Conservation (phyloP, 2,888 invertebrate species). For the Pristionchus arcanus region DNA sequence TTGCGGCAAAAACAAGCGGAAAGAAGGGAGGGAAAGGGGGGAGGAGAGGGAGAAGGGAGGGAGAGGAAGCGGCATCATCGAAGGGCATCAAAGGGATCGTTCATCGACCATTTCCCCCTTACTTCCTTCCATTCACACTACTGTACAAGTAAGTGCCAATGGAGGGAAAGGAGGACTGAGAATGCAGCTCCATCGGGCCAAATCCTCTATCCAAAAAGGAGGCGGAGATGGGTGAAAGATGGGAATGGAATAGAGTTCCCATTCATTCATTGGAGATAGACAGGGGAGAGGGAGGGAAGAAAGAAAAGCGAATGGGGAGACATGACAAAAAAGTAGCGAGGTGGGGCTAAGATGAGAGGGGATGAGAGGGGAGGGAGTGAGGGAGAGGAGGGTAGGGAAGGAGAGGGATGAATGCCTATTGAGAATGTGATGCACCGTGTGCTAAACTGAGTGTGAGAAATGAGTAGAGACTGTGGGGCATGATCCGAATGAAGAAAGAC, state of each 20-base stretch:
- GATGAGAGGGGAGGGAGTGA: neutral
- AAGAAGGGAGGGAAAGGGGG: no score
- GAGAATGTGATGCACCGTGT: neutral
- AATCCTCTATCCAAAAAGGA: neutral
- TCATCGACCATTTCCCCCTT: neutral
- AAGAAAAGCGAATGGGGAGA: neutral
- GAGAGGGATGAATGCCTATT: neutral
- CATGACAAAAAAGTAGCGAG: neutral
- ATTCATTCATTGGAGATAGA: neutral
- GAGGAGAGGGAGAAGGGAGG: neutral
- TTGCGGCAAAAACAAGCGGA: conserved; percentile 23
- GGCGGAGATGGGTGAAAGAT: conserved; percentile 25
- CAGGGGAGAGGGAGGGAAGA: neutral
- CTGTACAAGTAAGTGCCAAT: conserved; percentile 10
- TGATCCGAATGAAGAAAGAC: neutral
- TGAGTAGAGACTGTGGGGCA: neutral
- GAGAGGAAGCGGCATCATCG: neutral
- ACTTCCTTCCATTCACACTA: conserved; percentile 7
- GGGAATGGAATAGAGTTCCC: conserved; percentile 40
- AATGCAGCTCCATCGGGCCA: neutral
- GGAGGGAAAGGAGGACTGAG: neutral
- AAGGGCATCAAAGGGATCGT: conserved; percentile 29
- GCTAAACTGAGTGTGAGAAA: conserved; percentile 6
- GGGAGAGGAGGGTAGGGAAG: no score
- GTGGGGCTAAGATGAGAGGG: conserved; percentile 24